A percentile compares a stretch with the other conserved stretches of the same genome.
Evolutionary conservation across 2,113 vertebrate genomes (phyloP).

Genomic region (Pyxicephalus adspersus): DNA sequence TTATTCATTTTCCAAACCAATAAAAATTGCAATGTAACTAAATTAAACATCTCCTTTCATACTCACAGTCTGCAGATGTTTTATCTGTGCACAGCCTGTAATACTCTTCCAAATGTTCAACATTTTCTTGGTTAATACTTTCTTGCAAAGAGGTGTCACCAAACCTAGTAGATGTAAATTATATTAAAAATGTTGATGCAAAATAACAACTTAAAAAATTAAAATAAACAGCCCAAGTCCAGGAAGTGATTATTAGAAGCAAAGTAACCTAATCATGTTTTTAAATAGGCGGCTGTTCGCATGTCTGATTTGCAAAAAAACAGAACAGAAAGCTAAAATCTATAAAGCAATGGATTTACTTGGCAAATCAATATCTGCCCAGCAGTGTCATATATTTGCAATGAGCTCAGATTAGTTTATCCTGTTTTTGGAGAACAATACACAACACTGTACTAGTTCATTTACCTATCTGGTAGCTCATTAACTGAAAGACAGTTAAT

Average conservation of each 20-base stretch:
- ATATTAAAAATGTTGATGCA: not conserved
- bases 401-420: too few relatives aligned
- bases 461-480: too few relatives aligned
- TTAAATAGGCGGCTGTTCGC: not conserved
- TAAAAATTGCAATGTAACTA: too few relatives aligned
- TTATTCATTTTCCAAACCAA: too few relatives aligned
- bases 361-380: not conserved
- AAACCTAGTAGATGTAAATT: conserved; percentile 76
- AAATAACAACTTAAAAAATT: conserved; percentile 10
- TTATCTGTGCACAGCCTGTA: conserved; percentile 89
- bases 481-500: too few relatives aligned
- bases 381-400: too few relatives aligned
- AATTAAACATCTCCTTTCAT: not conserved
- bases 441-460: too few relatives aligned
- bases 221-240: not conserved
- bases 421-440: too few relatives aligned
- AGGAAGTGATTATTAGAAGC: not conserved
- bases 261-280: conserved; percentile 18
- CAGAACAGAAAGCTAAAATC: not conserved
- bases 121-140: conserved; percentile 95
- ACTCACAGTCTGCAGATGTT: conserved; percentile 93
- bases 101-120: conserved; percentile 90
- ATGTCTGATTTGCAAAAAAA: not conserved
- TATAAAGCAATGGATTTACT: not conserved
- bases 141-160: conserved; percentile 96